Evolutionary conservation across 2,113 vertebrate genomes (phyloP), one percentile per base, ranked within the genome.

Genomic region (Ptyas mucosa): DNA sequence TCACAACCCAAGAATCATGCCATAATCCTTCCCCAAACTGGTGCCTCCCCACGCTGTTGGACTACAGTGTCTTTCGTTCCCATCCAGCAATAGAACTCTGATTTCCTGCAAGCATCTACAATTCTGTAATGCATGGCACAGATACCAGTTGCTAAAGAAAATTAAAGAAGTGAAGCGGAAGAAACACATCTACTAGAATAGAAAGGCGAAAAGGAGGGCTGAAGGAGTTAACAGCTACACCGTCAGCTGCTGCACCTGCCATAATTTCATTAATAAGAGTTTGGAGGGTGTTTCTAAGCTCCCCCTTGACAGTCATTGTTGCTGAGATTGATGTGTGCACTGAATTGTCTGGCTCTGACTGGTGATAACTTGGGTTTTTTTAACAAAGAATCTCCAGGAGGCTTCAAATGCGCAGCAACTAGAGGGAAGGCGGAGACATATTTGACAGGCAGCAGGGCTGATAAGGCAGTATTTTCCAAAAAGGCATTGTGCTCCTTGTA

Each of bases 371-470:
- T 85, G 61, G 81, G 52, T 57, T 61, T 52, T 52, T 46, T 46
- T 46, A 91, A 85, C 85, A 61, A 93, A 89, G 92, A 85, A 51
- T n/a, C 46, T 55, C 88, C 88, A 93, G 29, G 53, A 58, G 88
- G 92, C 88, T 89, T 93, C 81, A 85, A 57, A 85, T 57, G 43
- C 43, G 20, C 49, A 55, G 69, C 26, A 89, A 85, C 29, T 23
- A 24, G 39, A 89, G 29, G 14, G 53, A 34, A 88, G 92, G 43
- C 26, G 18, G 49, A 57, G 57, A 58, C 3, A 24, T 11, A 8
- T 92, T 58, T 92, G 92, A 93, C 69, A 93, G 91, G 53, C 91
- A 92, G 69, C 21, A 51, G 69, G 43, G 26, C 64, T 57, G 92
- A 57, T 89, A 89, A 89, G 69, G 54, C 18, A 85, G 39, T n/a